Base-by-base conservation (phyloP, 2,797 vertebrate species). In the Aplochiton taeniatus region DNA sequence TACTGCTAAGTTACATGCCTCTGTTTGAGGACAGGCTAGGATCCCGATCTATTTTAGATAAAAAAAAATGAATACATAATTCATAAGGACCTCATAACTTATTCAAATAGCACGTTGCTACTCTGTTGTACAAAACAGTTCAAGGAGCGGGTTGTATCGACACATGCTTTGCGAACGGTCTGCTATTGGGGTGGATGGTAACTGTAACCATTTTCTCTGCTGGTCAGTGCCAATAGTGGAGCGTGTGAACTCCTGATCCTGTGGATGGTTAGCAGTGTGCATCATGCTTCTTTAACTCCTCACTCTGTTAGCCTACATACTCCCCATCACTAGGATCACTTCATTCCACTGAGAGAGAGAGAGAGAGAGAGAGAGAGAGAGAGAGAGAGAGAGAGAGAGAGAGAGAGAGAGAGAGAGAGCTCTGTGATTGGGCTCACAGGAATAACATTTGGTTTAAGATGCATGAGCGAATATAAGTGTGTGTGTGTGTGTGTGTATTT, bases 71-170 rank as follows among this genome's bases (percentile, higher is more conserved):
- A 53, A 71, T 75, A 4, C 51, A 71, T 69, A 49, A 78, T 74
- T 67, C 14, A 78, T 65, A 52, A 74, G 55, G 61, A 18, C 43
- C 55, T 76, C 65, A 79, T 79, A 17, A 74, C 58, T 77, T 77
- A 73, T 82, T 82, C 18, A 77, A 75, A 66, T 11, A 42, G 19
- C n/a, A 56, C 6, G 11, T 56, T 20, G 31, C 50, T n/a, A 48
- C 53, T 51, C 49, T 57, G 9, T 45, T 51, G 7, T 61, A 42
- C 1, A 57, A 65, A 62, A 42, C 18, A 31, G 43, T 52, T 4
- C 51, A 53, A 59, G 54, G 58, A 69, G 55, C 55, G 19, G 9
- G 4, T 54, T 49, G 16, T 56, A 46, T 45, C 69, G 18, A 47
- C 20, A 55, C 11, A 9, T 11, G 19, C 18, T n/a, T n/a, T n/a